These are phyloP conservation scores for Athalia circularis DNA, from an alignment of 2,888 invertebrate genomes.

Conservation along the genomic window DNA sequence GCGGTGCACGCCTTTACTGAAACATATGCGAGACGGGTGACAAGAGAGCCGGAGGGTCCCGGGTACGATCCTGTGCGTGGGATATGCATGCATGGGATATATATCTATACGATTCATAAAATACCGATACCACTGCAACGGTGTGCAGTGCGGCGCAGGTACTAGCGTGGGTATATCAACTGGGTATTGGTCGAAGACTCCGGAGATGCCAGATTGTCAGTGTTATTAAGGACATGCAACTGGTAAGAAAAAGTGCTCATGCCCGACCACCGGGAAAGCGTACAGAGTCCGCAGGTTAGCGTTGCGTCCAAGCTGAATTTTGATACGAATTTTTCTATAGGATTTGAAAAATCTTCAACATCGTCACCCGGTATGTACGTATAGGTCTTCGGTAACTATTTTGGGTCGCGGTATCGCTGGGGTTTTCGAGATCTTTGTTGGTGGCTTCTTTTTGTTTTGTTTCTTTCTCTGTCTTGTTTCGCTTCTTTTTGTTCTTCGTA, in stretches of 20 bases:
- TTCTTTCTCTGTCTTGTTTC: not conserved
- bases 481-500: not conserved
- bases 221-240: not conserved
- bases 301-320: not conserved
- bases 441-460: not conserved
- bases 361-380: no score
- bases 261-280: conserved; percentile 33
- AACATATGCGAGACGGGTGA: conserved; percentile 43
- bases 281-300: conserved; percentile 22
- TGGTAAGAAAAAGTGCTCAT: no score
- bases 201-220: conserved; percentile 25
- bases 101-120: no score
- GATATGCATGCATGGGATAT: conserved; percentile 8
- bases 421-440: not conserved
- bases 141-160: not conserved
- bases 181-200: conserved; percentile 23
- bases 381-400: no score
- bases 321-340: no score
- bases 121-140: no score
- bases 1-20: conserved; percentile 25
- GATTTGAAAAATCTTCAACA: no score
- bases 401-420: no score
- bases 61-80: conserved; percentile 7
- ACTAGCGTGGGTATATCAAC: conserved; percentile 32
- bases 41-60: conserved; percentile 33